phyloP scores from a whole-genome alignment of 1,140 invertebrate species.

The Calosoma granatense region DNA sequence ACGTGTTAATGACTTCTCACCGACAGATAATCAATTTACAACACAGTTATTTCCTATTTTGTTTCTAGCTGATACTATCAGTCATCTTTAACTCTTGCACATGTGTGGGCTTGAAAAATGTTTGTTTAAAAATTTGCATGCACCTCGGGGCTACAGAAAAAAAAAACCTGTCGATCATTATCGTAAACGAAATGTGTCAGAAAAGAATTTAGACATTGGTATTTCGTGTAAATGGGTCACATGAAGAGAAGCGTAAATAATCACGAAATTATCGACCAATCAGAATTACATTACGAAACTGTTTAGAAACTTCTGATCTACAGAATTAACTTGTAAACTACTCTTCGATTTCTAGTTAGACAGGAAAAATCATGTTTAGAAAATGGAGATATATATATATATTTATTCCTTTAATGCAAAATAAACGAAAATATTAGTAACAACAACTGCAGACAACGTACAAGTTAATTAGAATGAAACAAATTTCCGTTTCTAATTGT shows the following conservation, averaged over 20 bases:
- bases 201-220: not conserved
- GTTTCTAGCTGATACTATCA: slow-evolving; percentile 1
- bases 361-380: no score
- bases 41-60: slow-evolving; percentile 9
- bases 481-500: not conserved
- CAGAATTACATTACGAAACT: no score
- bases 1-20: slow-evolving; percentile 4
- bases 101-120: slow-evolving; percentile 1
- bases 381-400: no score
- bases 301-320: no score
- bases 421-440: not conserved
- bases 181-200: not conserved
- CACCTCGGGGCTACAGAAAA: not conserved
- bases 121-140: slow-evolving; percentile 1
- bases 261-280: no score
- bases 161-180: not conserved
- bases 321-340: no score
- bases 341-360: no score
- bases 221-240: no score
- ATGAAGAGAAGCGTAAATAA: no score
- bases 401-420: not conserved
- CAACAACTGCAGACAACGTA: not conserved
- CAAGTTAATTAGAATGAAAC: not conserved
- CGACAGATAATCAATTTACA: slow-evolving; percentile 2
- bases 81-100: slow-evolving; percentile 3